Base-by-base conservation (phyloP, 2,888 invertebrate genomes). In the Halictus quadricinctus region DNA sequence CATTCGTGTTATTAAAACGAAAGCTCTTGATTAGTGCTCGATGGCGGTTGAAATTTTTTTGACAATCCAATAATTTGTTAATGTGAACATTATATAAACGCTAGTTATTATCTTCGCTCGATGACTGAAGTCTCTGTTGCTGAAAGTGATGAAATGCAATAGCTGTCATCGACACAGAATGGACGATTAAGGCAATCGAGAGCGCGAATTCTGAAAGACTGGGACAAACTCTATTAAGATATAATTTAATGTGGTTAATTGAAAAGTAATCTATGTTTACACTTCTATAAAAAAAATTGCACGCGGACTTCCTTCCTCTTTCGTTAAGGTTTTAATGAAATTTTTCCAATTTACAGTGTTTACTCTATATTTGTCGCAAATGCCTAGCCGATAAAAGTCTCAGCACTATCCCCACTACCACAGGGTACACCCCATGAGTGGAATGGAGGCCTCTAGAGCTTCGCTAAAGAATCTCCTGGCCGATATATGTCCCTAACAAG, bases 161-260 rank as follows among this genome's bases (percentile, higher is more conserved):
- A 7, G 58, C 72, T 10, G n/a, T 29, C 29, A 79, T 8, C 6
- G 76, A 70, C n/a, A 21, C 18, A 13, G 70, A 74, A 50, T 86
- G 66, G 1, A 85, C n/a, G 25, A 81, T 10, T 18, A 81, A 43
- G 18, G 6, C 29, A 0, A 79, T 1, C 13, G 79, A 48, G 12
- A 85, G 64, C 3, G 75, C 58, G 3, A 86, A 54, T 70, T 85
- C 86, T 58, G 75, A 29, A 1, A 77, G 13, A 75, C 76, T 83
- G 43, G n/a, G 60, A 74, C 1, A 36, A 54, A 29, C 70, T 64
- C 13, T 15, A 3, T 25, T 43, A 54, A 43, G 41, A 48, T n/a
- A 66, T 66, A 66, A 66, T 64, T 25, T 13, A 12, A 0, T 25
- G 25, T 25, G 1, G 25, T 60, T 5, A 60, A 0, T 25, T 64